Conservation (phyloP, 2,797 vertebrate genomes). For the Bufotes viridis region DNA sequence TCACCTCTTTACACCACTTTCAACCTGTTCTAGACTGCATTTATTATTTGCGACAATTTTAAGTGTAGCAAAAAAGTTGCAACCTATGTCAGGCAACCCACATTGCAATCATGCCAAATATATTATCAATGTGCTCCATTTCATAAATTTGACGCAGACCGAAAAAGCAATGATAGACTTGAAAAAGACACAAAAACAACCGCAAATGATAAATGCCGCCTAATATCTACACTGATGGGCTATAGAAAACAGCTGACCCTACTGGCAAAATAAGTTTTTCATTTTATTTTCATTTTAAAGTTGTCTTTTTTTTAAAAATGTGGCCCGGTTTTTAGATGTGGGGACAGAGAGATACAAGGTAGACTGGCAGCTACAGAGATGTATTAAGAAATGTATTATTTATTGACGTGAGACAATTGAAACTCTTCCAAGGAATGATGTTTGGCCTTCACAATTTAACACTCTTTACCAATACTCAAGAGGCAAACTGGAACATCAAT, state of each 20-base stretch:
- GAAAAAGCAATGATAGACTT: no score
- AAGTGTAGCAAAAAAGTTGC: no score
- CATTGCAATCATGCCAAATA: no score
- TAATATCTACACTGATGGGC: no score
- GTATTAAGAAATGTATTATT: neutral
- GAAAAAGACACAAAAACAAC: no score
- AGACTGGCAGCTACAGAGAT: neutral
- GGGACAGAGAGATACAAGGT: neutral
- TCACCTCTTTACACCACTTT: no score
- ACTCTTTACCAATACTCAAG: neutral
- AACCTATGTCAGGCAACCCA: no score
- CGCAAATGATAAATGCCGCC: no score
- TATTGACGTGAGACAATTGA: neutral
- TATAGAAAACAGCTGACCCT: neutral
- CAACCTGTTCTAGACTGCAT: no score
- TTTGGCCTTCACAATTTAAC: conserved; percentile 11
- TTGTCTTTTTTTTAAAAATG: neutral
- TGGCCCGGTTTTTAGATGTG: neutral
- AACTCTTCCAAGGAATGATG: neutral
- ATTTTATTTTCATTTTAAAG: neutral
- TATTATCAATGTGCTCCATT: no score
- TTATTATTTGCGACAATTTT: no score
- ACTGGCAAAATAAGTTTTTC: neutral
- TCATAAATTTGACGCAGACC: no score
- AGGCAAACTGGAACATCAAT: conserved; percentile 17